Evolutionary conservation across 2,888 invertebrate species (phyloP), one percentile per base, ranked within the genome.

Genomic region (Drosophila mayaguana): DNA sequence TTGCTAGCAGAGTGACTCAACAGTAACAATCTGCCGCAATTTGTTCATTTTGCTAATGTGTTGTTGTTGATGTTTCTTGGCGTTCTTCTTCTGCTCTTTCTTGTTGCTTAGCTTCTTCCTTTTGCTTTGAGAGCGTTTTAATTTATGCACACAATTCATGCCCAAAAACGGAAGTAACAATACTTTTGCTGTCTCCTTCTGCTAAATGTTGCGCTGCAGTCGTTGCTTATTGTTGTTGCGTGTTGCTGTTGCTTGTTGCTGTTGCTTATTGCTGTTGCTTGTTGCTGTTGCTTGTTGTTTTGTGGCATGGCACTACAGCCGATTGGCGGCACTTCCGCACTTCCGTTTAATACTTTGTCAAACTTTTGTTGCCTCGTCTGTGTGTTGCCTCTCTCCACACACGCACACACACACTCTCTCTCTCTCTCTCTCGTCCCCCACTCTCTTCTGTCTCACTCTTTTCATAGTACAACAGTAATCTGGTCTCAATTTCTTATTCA

Each of bases 81-180:
- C 9, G n/a, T 12, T 20, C 20, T 12, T 20, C 1, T 43, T 20
- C 2, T 73, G 42, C 42, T 28, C 20, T 2, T 54, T 54, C 12
- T 32, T 42, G 22, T 34, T 63, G 34, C 32, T 64, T 65, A 43
- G 57, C 42, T 66, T 63, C 42, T 53, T 77, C 61, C 53, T 69
- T 73, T 69, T 50, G 20, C 43, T 36, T 28, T 63, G 38, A 45
- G 36, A 65, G 38, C 34, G 18, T 7, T 32, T 72, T 78, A 81
- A 87, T 81, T 78, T 87, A 83, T 83, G 78, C 83, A 61, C 65
- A 64, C 59, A 75, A 64, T 54, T 66, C 72, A 73, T 77, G 77
- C 69, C 83, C 78, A 80, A 68, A 80, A 83, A 87, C 82, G 83
- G 83, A 83, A 80, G 80, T 87, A 38, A 63, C 62, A 53, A 51